These are phyloP conservation scores for Mantis religiosa DNA, from an alignment of 2,888 invertebrate genomes.

Conservation along the genomic window DNA sequence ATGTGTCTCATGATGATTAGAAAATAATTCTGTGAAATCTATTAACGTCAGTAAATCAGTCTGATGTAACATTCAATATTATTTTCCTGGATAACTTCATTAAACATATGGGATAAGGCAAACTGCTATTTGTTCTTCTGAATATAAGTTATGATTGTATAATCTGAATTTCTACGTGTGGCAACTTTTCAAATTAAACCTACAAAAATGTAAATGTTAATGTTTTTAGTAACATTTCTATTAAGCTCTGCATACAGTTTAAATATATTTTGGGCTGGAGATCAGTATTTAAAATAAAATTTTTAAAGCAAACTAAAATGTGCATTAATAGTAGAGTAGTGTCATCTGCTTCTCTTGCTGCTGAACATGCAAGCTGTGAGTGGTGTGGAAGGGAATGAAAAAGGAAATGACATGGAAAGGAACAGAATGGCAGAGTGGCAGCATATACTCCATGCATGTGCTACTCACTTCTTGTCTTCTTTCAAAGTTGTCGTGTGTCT, in stretches of 20 bases:
- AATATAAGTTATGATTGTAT: no score
- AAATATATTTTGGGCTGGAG: not conserved
- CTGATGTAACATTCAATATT: no score
- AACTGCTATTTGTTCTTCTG: not conserved
- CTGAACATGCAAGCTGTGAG: not conserved
- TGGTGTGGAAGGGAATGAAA: not conserved
- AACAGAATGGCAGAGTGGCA: not conserved
- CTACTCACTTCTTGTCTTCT: conserved; percentile 26
- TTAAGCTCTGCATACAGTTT: not conserved
- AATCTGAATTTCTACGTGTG: no score
- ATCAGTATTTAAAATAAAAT: not conserved
- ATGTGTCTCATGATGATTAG: no score
- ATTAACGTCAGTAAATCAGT: no score
- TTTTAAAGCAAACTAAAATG: not conserved
- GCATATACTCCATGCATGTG: conserved; percentile 8
- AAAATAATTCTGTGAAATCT: no score
- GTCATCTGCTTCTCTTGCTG: not conserved
- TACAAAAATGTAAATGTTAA: not conserved
- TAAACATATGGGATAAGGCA: not conserved
- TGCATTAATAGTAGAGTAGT: not conserved
- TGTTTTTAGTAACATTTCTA: not conserved
- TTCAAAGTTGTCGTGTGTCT: conserved; percentile 43
- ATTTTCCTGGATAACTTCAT: no score
- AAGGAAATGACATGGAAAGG: not conserved
- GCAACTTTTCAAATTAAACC: not conserved